Conservation (phyloP, 2,797 vertebrate species). For the Phataginus tricuspis region DNA sequence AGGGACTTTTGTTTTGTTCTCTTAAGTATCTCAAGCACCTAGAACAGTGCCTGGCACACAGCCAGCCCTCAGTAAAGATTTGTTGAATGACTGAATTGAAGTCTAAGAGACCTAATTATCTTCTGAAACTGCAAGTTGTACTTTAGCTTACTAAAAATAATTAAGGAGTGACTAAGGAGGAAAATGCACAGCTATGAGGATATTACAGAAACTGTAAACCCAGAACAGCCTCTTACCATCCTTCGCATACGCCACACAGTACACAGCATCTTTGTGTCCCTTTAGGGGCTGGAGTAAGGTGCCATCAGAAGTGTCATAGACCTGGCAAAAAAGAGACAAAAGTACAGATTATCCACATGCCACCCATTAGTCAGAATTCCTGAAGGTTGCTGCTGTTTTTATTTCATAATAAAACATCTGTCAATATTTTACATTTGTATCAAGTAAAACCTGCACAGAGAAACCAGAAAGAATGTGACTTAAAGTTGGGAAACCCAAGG, state of each 20-base stretch:
- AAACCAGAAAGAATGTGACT: slow-evolving; percentile 30
- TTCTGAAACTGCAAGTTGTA: background rate
- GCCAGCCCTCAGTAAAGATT: background rate
- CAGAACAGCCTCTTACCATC: slow-evolving; percentile 90
- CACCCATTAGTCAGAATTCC: background rate
- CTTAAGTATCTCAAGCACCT: slow-evolving; percentile 29
- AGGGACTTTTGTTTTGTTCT: slow-evolving; percentile 3
- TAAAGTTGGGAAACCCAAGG: background rate
- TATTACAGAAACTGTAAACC: background rate
- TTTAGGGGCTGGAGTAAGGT: slow-evolving; percentile 96
- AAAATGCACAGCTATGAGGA: background rate
- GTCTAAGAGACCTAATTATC: background rate
- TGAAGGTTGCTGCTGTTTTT: slow-evolving; percentile 43
- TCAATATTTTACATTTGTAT: slow-evolving; percentile 49
- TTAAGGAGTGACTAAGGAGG: background rate
- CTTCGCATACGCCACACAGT: slow-evolving; percentile 98
- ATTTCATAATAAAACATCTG: slow-evolving; percentile 51
- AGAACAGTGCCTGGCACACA: background rate
- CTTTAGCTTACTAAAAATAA: slow-evolving; percentile 1
- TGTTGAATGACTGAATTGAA: background rate
- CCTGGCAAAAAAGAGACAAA: slow-evolving; percentile 84
- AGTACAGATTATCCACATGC: background rate
- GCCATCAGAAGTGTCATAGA: slow-evolving; percentile 96
- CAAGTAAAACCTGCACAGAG: background rate
- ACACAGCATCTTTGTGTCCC: slow-evolving; percentile 97